A percentile compares a stretch with the other conserved stretches of the same genome.
These are phyloP conservation scores for Athene cunicularia DNA, from an alignment of 2,113 vertebrate genomes.

Conservation along the genomic window DNA sequence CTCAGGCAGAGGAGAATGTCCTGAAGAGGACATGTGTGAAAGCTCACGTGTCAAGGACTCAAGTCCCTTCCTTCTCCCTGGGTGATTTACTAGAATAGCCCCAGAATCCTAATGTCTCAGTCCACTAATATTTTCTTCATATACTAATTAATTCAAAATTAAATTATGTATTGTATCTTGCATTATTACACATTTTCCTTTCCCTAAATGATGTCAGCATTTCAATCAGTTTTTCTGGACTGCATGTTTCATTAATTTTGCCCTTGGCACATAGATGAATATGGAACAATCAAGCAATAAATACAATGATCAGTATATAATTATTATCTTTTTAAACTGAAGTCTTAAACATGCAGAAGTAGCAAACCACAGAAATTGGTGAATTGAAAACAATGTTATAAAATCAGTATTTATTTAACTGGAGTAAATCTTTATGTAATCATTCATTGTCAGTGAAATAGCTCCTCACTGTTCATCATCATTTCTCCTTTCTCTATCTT, in stretches of 20 bases:
- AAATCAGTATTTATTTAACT: not conserved
- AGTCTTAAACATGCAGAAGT: not conserved
- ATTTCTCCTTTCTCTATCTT: not conserved
- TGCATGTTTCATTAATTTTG: not conserved
- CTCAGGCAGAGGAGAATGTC: not conserved
- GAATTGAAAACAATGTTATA: not conserved
- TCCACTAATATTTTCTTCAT: not conserved
- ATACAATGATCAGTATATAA: not conserved
- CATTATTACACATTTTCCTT: not conserved
- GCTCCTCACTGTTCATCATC: rapidly evolving
- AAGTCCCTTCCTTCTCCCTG: not conserved
- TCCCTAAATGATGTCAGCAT: not conserved
- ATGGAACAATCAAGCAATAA: not conserved
- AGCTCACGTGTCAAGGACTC: rapidly evolving
- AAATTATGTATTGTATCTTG: not conserved
- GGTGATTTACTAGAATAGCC: not conserved
- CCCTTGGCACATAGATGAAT: not conserved
- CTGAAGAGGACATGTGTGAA: not conserved
- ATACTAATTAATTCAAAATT: not conserved
- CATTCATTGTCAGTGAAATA: not conserved
- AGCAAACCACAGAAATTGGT: not conserved
- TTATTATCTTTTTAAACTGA: not conserved
- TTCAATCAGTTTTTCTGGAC: not conserved
- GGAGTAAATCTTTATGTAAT: not conserved
- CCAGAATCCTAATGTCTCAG: not conserved